These are phyloP conservation scores for Gandaritis pyraliata DNA, from an alignment of 2,888 invertebrate species.

Conservation along the genomic window DNA sequence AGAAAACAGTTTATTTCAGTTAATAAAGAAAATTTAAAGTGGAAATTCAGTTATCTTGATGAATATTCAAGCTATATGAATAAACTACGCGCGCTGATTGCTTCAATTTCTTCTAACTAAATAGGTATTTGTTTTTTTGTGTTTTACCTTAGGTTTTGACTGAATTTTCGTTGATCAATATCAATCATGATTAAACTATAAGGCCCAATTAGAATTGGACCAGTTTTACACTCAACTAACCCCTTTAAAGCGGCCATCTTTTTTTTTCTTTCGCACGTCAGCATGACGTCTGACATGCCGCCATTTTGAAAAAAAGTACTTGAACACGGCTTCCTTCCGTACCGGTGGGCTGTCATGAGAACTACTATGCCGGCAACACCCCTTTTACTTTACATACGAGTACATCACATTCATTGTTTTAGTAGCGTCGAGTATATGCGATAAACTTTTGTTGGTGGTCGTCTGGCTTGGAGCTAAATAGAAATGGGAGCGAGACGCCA, in stretches of 20 bases:
- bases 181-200: not conserved
- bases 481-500: slow-evolving; percentile 53
- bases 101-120: not conserved
- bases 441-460: slow-evolving; percentile 75
- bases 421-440: slow-evolving; percentile 69
- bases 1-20: slow-evolving; percentile 12
- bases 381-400: slow-evolving; percentile 75
- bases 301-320: slow-evolving; percentile 81
- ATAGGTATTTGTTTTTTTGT: not conserved
- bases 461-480: slow-evolving; percentile 59
- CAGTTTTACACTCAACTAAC: slow-evolving; percentile 36
- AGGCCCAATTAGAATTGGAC: not conserved
- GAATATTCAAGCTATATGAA: slow-evolving; percentile 11
- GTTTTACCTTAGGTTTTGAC: not conserved
- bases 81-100: slow-evolving; percentile 7
- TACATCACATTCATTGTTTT: slow-evolving; percentile 81
- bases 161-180: not conserved
- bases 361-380: slow-evolving; percentile 79
- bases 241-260: slow-evolving; percentile 71
- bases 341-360: slow-evolving; percentile 78
- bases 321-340: slow-evolving; percentile 82
- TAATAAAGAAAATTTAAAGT: slow-evolving; percentile 7
- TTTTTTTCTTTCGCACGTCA: slow-evolving; percentile 69
- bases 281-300: slow-evolving; percentile 76
- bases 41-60: slow-evolving; percentile 6